phyloP scores from a whole-genome alignment of 2,888 invertebrate genomes.

The Diploptera punctata region DNA sequence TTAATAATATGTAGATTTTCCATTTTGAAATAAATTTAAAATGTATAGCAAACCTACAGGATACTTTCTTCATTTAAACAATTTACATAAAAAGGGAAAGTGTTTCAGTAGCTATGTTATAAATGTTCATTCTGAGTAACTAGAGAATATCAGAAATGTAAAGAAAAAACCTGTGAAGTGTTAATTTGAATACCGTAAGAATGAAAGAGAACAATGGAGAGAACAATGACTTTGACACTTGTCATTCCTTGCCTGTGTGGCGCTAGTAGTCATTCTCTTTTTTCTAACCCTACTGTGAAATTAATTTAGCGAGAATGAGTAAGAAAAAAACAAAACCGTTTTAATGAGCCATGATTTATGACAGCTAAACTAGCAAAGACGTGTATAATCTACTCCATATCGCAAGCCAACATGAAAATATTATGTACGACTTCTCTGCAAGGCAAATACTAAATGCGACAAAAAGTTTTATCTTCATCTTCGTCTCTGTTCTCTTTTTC shows the following conservation, averaged over 20 bases:
- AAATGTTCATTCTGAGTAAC: too few species aligned
- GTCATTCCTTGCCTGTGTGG: background rate
- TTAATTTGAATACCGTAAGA: background rate
- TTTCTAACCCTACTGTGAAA: background rate
- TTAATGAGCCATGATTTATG: constrained; percentile 28
- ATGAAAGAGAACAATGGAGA: background rate
- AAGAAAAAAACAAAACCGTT: constrained; percentile 3
- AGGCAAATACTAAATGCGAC: background rate
- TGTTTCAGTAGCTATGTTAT: too few species aligned
- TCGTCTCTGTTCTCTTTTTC: background rate
- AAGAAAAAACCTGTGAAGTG: background rate
- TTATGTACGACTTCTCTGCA: background rate
- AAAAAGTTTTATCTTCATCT: background rate
- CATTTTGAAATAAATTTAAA: too few species aligned
- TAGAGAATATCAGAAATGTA: too few species aligned
- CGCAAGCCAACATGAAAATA: background rate
- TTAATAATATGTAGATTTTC: too few species aligned
- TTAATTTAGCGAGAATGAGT: background rate
- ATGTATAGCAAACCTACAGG: too few species aligned
- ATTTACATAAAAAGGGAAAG: too few species aligned
- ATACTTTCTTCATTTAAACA: too few species aligned
- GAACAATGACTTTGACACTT: background rate
- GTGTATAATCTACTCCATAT: constrained; percentile 3
- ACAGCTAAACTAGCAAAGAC: background rate
- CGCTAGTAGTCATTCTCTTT: background rate